Conservation (phyloP, 2,888 invertebrate species). For the Heliothis peltigera region DNA sequence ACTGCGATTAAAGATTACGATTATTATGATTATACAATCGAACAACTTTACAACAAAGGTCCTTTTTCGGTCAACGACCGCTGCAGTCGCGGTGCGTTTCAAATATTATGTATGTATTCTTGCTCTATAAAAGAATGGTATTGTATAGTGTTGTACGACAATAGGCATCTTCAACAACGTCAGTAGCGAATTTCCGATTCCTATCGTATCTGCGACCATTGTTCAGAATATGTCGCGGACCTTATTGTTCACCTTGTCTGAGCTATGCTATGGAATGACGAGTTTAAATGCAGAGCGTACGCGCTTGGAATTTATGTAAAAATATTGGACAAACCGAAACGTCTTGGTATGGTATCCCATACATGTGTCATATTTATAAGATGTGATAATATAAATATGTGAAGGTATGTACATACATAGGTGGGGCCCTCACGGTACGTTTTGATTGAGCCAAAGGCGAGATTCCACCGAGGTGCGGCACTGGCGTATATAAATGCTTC, state of each 20-base stretch:
- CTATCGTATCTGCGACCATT: conserved; percentile 85
- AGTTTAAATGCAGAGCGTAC: conserved; percentile 83
- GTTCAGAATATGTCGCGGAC: conserved; percentile 88
- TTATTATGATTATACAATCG: conserved; percentile 58
- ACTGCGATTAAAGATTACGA: conserved; percentile 30
- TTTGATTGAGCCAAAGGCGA: conserved; percentile 9
- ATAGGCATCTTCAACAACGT: conserved; percentile 80
- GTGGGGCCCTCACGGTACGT: conserved; percentile 26
- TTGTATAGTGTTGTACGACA: conserved; percentile 71
- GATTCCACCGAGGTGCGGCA: too few species aligned
- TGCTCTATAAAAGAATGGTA: conserved; percentile 73
- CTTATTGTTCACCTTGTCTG: conserved; percentile 82
- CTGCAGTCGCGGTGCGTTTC: conserved; percentile 62
- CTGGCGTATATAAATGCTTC: too few species aligned
- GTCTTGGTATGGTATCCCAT: conserved; percentile 37
- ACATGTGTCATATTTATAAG: conserved; percentile 24
- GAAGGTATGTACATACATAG: conserved; percentile 36
- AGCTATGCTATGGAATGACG: conserved; percentile 76
- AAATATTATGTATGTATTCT: conserved; percentile 73
- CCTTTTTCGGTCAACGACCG: conserved; percentile 75
- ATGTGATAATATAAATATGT: conserved; percentile 11
- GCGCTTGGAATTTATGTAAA: conserved; percentile 78
- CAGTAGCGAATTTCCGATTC: conserved; percentile 85
- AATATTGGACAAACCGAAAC: conserved; percentile 60
- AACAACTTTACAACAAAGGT: conserved; percentile 56